phyloP scores from a whole-genome alignment of 2,113 vertebrate genomes.

The Pogonocichla stellata region DNA sequence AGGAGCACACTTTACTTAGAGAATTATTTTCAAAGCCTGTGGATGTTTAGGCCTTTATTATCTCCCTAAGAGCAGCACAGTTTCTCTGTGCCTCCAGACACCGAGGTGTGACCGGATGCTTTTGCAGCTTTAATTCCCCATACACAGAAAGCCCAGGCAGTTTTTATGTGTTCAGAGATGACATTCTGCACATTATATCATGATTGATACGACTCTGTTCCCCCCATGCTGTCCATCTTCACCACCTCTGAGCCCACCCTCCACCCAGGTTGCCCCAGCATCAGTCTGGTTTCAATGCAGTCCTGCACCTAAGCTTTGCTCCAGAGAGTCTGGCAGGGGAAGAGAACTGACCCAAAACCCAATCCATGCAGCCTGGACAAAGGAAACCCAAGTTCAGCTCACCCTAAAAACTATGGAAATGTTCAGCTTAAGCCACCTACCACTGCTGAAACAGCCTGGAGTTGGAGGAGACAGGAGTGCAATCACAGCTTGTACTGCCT shows the following conservation, averaged over 20 bases:
- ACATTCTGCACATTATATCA: accelerated
- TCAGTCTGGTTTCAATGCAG: accelerated
- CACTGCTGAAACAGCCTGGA: accelerated
- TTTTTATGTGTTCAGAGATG: neutral
- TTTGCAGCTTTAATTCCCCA: accelerated
- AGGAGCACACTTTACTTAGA: neutral
- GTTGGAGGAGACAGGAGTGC: neutral
- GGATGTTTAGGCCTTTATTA: neutral
- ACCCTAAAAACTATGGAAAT: neutral
- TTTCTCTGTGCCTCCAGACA: neutral
- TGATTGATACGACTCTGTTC: neutral
- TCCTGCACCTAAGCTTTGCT: neutral
- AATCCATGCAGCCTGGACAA: neutral
- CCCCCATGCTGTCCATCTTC: neutral
- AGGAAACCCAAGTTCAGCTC: neutral
- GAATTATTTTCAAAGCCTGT: constrained; percentile 41
- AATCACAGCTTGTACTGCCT: neutral
- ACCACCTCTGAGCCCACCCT: neutral
- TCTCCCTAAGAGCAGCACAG: neutral
- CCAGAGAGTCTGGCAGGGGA: neutral
- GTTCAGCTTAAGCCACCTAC: neutral
- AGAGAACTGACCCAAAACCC: neutral
- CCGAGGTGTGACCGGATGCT: neutral
- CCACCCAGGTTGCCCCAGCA: neutral
- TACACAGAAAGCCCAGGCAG: neutral